Evolutionary conservation across 2,888 invertebrate species (phyloP), one percentile per base, ranked within the genome.

Genomic region (Luperina testacea): DNA sequence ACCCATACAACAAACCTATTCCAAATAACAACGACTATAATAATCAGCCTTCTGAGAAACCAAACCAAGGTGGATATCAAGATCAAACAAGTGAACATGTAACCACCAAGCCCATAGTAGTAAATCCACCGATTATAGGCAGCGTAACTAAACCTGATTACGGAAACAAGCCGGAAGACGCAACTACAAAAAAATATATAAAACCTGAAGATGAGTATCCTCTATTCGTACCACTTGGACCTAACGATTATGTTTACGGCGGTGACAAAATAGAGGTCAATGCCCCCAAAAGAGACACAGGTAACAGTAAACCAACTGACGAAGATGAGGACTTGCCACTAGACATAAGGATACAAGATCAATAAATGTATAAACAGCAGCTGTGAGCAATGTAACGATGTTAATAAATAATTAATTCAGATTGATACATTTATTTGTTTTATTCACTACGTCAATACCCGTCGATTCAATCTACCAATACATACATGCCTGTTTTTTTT

Each of bases 221-320:
- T 13, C 86, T 94, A 7, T 94, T 94, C 78, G 90, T 96, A 38
- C 95, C 96, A 38, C 92, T 96, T 3, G 90, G 91, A 57, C 92
- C 94, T 7, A 93, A 94, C 72, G 91, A 93, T 69, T 93, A 93
- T 72, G 82, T 89, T 0, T 94, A 95, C 78, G 92, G 90, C 6
- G 93, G 92, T 65, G 93, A 94, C 74, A 93, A 93, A 86, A 92
- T 92, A 59, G 92, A 93, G 71, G 90, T 92, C 42, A 93, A 91
- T 75, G 93, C 92, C 27, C 96, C 96, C 6, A 96, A 96, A 90
- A 90, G 95, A 80, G 95, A 96, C 69, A 90, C 85, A 38, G 77
- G 88, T 76, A 90, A 90, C 45, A 92, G 82, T 89, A 87, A 92
- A 59, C 87, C 89, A 11, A 90, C 79, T 13, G 91, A 92, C 32